Evolutionary conservation across 2,797 vertebrate genomes (phyloP).

Genomic region (Chromis chromis): DNA sequence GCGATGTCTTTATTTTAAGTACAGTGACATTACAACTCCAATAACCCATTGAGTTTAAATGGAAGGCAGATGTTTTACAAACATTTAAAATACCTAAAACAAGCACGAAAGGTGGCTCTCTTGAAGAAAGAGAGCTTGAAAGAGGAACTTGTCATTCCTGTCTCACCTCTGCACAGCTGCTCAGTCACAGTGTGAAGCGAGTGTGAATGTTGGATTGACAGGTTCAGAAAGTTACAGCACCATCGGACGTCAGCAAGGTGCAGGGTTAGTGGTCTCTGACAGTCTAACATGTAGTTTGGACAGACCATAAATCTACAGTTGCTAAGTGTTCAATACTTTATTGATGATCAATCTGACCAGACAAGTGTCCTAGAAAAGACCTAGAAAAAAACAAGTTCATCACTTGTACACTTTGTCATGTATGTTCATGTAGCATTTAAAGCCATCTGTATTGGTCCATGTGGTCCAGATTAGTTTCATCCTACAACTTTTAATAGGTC

Average conservation of each 20-base stretch:
- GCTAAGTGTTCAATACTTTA: not conserved
- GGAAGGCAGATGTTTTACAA: conserved; percentile 6
- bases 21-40: not conserved
- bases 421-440: not conserved
- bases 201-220: not conserved
- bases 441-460: not conserved
- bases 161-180: not conserved
- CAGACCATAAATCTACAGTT: no score
- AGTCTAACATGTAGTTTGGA: not conserved
- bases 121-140: not conserved
- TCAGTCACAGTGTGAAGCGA: not conserved
- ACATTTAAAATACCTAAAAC: not conserved
- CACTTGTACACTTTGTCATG: not conserved
- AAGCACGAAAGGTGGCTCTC: no score
- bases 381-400: no score
- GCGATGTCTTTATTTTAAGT: conserved; percentile 8
- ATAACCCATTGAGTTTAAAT: not conserved
- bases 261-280: not conserved
- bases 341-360: not conserved
- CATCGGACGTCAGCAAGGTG: not conserved
- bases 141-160: not conserved
- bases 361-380: not conserved
- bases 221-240: not conserved
- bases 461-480: not conserved
- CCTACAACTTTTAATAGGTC: not conserved